Conservation (phyloP, 2,888 invertebrate genomes). For the Miltochrista miniata region DNA sequence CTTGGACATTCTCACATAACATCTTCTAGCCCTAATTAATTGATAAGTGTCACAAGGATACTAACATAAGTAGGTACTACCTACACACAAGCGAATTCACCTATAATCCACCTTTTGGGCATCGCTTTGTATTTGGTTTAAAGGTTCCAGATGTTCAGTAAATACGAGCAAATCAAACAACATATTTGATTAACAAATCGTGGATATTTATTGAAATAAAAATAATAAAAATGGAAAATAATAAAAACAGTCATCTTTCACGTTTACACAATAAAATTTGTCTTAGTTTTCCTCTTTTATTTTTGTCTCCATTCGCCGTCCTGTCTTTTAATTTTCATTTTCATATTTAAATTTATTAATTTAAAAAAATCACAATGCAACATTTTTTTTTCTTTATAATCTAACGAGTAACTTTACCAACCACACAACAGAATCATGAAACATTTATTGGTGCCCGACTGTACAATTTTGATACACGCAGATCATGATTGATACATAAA, state of each 20-base stretch:
- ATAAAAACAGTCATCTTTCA: slow-evolving; percentile 83
- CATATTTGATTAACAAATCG: slow-evolving; percentile 76
- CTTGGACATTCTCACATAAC: too few species aligned
- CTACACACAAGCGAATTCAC: too few species aligned
- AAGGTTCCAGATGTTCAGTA: too few species aligned
- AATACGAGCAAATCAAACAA: slow-evolving; percentile 58
- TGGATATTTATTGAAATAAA: slow-evolving; percentile 84
- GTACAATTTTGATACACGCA: slow-evolving; percentile 27
- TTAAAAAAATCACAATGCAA: slow-evolving; percentile 15
- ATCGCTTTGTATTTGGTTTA: too few species aligned
- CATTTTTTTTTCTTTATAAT: slow-evolving; percentile 19
- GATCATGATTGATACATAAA: slow-evolving; percentile 14
- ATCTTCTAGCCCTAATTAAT: too few species aligned
- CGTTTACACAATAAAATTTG: slow-evolving; percentile 82
- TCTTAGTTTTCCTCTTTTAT: slow-evolving; percentile 69
- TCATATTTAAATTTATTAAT: slow-evolving; percentile 8
- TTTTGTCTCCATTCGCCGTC: slow-evolving; percentile 66
- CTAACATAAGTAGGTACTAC: too few species aligned
- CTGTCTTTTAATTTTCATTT: slow-evolving; percentile 17
- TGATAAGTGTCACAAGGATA: too few species aligned
- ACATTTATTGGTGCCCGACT: slow-evolving; percentile 26
- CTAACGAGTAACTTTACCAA: slow-evolving; percentile 31
- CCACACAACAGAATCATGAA: slow-evolving; percentile 32
- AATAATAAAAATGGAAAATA: slow-evolving; percentile 84
- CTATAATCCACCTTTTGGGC: too few species aligned